Evolutionary conservation across 2,113 vertebrate species (phyloP).

Genomic region (Setophaga coronata): DNA sequence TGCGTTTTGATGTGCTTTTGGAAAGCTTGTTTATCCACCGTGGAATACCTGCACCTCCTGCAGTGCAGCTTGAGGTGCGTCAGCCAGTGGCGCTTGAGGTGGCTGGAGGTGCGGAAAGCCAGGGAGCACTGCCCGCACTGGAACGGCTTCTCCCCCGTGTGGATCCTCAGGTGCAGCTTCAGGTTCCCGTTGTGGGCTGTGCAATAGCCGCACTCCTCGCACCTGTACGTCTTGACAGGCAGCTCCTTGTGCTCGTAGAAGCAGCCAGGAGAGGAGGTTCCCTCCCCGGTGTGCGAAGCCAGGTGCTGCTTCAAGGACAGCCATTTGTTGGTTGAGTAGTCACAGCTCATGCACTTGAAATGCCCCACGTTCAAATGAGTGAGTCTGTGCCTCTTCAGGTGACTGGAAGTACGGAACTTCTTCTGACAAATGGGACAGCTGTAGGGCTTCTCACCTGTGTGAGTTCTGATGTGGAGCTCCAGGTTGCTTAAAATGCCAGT

Average conservation of each 20-base stretch:
- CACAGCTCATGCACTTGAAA: conserved; percentile 28
- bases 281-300: not conserved
- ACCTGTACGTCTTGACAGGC: not conserved
- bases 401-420: conserved; percentile 55
- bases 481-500: conserved; percentile 16
- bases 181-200: conserved; percentile 16
- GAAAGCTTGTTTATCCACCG: not conserved
- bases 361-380: not conserved
- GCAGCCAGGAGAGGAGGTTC: not conserved
- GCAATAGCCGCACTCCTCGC: conserved; percentile 49
- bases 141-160: conserved; percentile 50
- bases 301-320: conserved; percentile 28
- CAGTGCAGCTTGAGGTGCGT: not conserved
- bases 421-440: conserved; percentile 25
- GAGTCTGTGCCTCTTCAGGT: conserved; percentile 38
- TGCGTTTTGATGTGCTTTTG: not conserved
- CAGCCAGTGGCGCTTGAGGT: conserved; percentile 48
- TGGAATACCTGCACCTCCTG: conserved; percentile 12
- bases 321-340: conserved; percentile 38
- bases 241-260: not conserved
- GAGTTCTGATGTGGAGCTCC: conserved; percentile 16
- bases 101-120: conserved; percentile 59
- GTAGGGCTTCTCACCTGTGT: conserved; percentile 57
- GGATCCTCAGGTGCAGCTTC: conserved; percentile 37
- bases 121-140: not conserved